These are phyloP conservation scores for Malacosoma neustria DNA, from an alignment of 2,888 invertebrate genomes.

Conservation along the genomic window DNA sequence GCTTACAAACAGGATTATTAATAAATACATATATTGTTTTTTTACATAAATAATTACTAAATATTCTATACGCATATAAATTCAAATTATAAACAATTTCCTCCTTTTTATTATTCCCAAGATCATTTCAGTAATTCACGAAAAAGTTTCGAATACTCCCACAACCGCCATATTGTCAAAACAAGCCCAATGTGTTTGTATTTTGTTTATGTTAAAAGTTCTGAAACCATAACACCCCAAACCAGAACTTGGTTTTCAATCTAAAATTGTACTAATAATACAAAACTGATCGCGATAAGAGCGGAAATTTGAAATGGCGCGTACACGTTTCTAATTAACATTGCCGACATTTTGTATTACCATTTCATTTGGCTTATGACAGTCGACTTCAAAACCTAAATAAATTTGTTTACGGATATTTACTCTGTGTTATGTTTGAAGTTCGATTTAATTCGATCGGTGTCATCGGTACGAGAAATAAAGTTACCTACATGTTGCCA, in stretches of 20 bases:
- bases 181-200: constrained; percentile 26
- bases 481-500: too few species aligned
- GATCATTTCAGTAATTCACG: neutral
- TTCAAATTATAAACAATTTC: too few species aligned
- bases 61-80: too few species aligned
- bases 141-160: neutral
- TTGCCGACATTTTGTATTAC: neutral
- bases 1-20: too few species aligned
- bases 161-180: constrained; percentile 22
- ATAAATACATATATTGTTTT: too few species aligned
- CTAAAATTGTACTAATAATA: constrained; percentile 37
- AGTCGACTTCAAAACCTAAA: neutral
- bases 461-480: too few species aligned
- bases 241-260: constrained; percentile 38
- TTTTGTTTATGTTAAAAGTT: constrained; percentile 47
- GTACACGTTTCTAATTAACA: constrained; percentile 27
- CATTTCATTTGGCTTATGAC: neutral
- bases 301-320: constrained; percentile 29
- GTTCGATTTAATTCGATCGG: too few species aligned
- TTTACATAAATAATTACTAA: too few species aligned
- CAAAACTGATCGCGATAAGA: constrained; percentile 41
- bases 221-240: constrained; percentile 28
- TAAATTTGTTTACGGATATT: neutral
- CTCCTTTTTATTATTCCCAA: neutral
- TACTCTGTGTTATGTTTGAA: too few species aligned